Conservation (phyloP, 2,797 vertebrate species). For the Rhinella marina region DNA sequence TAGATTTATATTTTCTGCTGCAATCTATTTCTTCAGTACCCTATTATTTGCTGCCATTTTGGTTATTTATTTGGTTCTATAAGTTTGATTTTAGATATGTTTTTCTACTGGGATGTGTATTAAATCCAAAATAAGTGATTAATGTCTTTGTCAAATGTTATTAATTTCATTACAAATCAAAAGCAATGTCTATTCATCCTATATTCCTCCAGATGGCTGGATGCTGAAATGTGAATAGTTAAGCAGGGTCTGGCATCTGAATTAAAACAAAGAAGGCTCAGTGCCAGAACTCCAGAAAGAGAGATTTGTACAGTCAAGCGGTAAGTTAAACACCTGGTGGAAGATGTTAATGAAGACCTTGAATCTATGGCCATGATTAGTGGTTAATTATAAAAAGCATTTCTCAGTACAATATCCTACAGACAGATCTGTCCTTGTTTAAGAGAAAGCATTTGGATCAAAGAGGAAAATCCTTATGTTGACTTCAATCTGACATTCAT, state of each 20-base stretch:
- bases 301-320: conserved; percentile 62
- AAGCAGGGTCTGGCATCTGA: conserved; percentile 73
- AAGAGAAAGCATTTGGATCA: not conserved
- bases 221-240: conserved; percentile 67
- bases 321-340: conserved; percentile 71
- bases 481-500: not conserved
- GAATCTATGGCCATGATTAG: conserved; percentile 64
- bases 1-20: conserved; percentile 72
- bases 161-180: conserved; percentile 71
- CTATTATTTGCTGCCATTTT: conserved; percentile 56
- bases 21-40: conserved; percentile 60
- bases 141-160: conserved; percentile 72
- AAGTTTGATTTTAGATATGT: conserved; percentile 65
- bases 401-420: conserved; percentile 61
- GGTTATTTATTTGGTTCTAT: conserved; percentile 65
- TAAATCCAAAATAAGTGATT: conserved; percentile 69
- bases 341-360: conserved; percentile 67
- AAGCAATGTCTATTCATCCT: conserved; percentile 69
- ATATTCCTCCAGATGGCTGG: conserved; percentile 74
- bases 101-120: conserved; percentile 37
- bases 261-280: conserved; percentile 74
- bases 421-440: not conserved
- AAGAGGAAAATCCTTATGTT: not conserved
- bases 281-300: conserved; percentile 70
- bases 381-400: conserved; percentile 60